Base-by-base conservation (phyloP, 2,888 invertebrate genomes). In the Phragmatobia fuliginosa region DNA sequence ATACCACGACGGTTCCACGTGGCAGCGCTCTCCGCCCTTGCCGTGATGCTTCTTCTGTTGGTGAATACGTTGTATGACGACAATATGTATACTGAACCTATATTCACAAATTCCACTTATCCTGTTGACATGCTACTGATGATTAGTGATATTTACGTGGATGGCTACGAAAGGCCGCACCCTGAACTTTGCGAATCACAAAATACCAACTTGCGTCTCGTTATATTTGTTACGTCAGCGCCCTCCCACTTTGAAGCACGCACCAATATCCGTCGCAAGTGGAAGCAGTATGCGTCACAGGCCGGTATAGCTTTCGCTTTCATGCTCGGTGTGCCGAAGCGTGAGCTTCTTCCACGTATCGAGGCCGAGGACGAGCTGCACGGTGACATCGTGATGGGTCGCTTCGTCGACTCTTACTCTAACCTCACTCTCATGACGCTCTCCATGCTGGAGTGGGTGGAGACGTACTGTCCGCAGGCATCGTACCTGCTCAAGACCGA, bases 401-500 rank as follows among this genome's bases (percentile, higher is more conserved):
- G 89, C 75, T 97, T 97, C 83, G 88, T 97, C 58, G 98, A 98
- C 91, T 96, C 97, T 3, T 98, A 98, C 90, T 97, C 97, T 76
- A 98, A 98, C 94, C 95, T 98, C 63, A 98, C 98, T 61, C 93
- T 98, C 52, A 98, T 98, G 94, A 97, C 97, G 62, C 96, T 98
- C 74, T 97, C 97, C 58, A 97, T 97, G 94, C 93, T 98, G 71
- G 97, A 98, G 91, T 98, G 98, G 98, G 96, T 96, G 21, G 97
- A 97, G 91, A 96, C 96, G 81, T 97, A 97, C 92, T 98, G 98
- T 90, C 96, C 97, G 74, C 96, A 96, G 83, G 97, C 97, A 78
- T 96, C 96, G 85, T 97, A 96, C 84, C 95, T 98, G 86, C 96
- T 98, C 78, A 98, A 98, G 95, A 98, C 98, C 2, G 98, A 98